These are phyloP conservation scores for Sebastiscus tertius DNA, from an alignment of 2,797 vertebrate genomes.

Conservation along the genomic window DNA sequence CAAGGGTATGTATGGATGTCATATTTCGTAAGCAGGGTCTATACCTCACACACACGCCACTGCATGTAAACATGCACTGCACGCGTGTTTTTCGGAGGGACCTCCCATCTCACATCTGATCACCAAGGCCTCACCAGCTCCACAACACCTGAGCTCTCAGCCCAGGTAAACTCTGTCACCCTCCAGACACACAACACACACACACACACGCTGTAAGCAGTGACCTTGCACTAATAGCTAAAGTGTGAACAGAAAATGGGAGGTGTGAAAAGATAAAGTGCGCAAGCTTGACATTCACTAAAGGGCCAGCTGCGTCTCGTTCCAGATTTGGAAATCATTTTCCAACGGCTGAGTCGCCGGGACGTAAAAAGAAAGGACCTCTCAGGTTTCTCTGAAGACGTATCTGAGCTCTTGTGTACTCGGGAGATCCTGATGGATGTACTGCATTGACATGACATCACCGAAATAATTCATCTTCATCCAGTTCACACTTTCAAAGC, in stretches of 20 bases:
- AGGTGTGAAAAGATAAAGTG: constrained; percentile 67
- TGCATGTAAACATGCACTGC: not conserved
- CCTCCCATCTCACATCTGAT: constrained; percentile 28
- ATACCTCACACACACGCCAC: not conserved
- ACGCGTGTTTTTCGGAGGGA: not conserved
- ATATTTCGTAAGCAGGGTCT: constrained; percentile 29
- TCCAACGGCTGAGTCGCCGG: not conserved
- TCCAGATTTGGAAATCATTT: constrained; percentile 64
- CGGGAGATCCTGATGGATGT: constrained; percentile 1
- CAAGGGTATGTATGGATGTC: constrained; percentile 59
- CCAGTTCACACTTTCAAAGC: constrained; percentile 55
- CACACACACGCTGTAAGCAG: not conserved
- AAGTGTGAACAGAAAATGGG: constrained; percentile 61
- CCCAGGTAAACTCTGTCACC: constrained; percentile 27
- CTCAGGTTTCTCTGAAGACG: constrained; percentile 38
- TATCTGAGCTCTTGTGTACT: constrained; percentile 8
- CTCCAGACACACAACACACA: constrained; percentile 28
- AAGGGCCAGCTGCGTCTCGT: constrained; percentile 60
- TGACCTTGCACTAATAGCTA: constrained; percentile 61
- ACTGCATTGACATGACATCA: constrained; percentile 42
- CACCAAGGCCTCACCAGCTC: constrained; percentile 5
- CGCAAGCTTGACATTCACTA: constrained; percentile 54
- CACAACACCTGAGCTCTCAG: constrained; percentile 48
- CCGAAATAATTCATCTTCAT: constrained; percentile 32
- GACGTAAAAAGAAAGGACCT: constrained; percentile 28